A percentile compares a stretch with the other conserved stretches of the same genome.
Conservation (phyloP, 2,113 vertebrate species). For the Myiozetetes cayanensis region DNA sequence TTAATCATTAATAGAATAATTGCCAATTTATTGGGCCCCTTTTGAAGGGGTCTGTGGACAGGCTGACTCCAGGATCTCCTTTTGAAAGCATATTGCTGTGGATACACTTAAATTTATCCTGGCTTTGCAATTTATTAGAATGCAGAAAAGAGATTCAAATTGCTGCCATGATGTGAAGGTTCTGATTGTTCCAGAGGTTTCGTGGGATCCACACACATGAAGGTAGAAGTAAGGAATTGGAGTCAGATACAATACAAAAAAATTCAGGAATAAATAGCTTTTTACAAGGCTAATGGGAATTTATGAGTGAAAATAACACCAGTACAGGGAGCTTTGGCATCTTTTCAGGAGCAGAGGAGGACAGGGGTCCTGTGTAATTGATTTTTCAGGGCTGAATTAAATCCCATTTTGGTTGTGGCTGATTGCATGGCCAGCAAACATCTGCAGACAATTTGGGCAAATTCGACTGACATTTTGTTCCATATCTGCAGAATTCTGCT, state of each 20-base stretch:
- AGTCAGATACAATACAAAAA: neutral
- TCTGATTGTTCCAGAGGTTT: neutral
- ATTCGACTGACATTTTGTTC: neutral
- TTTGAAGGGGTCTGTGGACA: neutral
- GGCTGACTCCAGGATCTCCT: neutral
- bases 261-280: neutral
- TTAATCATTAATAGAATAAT: neutral
- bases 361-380: neutral
- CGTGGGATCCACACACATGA: neutral
- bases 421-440: conserved; percentile 3
- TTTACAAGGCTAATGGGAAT: neutral
- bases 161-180: neutral
- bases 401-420: neutral
- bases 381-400: neutral
- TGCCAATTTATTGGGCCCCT: neutral
- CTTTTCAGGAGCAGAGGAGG: neutral
- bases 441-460: conserved; percentile 27
- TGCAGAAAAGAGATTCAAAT: neutral
- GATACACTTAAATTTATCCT: neutral
- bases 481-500: neutral
- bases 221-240: neutral
- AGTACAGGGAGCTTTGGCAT: neutral
- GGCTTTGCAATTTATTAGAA: neutral
- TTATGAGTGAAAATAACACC: neutral
- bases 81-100: neutral